phyloP scores from a whole-genome alignment of 2,113 vertebrate genomes.

The Apeltes quadracus region DNA sequence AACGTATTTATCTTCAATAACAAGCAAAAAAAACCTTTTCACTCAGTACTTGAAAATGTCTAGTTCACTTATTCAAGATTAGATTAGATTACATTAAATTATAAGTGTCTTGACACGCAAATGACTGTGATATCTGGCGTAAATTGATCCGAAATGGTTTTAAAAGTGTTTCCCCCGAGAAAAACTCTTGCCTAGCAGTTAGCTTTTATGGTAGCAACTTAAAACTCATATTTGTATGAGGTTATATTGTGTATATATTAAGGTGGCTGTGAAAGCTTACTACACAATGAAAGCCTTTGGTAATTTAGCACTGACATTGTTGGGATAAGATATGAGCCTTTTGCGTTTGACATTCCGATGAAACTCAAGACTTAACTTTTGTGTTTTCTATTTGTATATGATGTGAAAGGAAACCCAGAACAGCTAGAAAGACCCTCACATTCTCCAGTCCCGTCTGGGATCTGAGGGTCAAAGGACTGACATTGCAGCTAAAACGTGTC shows the following conservation, averaged over 20 bases:
- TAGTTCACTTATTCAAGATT: not conserved
- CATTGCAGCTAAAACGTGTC: conserved; percentile 23
- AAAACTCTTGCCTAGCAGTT: not conserved
- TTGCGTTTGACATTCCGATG: not conserved
- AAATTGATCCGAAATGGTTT: not conserved
- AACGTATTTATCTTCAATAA: not conserved
- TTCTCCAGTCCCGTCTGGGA: conserved; percentile 19
- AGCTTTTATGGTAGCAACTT: not conserved
- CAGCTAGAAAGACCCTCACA: conserved; percentile 4
- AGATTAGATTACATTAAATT: too few relatives aligned
- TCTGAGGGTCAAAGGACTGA: conserved; percentile 20
- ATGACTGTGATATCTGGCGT: not conserved
- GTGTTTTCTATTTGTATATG: not conserved
- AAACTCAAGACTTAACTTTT: not conserved
- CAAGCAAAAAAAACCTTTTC: not conserved
- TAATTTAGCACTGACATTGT: not conserved
- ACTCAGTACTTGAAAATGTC: not conserved
- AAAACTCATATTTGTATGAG: not conserved
- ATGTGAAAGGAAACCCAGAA: not conserved
- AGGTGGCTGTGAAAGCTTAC: not conserved
- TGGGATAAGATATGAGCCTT: not conserved
- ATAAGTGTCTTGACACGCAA: too few relatives aligned
- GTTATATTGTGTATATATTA: not conserved
- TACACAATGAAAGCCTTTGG: not conserved
- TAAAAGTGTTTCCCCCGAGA: not conserved